phyloP scores from a whole-genome alignment of 1,140 invertebrate genomes.

The Caenorhabditis inopinata region DNA sequence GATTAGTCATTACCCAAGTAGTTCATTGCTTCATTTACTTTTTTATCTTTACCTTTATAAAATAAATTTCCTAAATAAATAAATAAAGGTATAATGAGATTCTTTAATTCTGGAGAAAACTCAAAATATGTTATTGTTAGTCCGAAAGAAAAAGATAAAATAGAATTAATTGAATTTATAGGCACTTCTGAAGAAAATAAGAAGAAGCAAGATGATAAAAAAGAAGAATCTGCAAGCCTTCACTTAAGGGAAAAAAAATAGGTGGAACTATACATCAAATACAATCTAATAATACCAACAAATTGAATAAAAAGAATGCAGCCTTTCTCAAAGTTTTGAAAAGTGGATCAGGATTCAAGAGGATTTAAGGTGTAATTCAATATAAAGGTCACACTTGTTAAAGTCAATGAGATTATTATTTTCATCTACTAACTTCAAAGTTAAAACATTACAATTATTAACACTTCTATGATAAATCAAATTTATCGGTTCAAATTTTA shows the following conservation, averaged over 20 bases:
- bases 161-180: background rate
- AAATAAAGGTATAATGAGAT: background rate
- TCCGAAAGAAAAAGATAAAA: conserved; percentile 47
- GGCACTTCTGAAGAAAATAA: conserved; percentile 4
- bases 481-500: conserved; percentile 45
- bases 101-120: conserved; percentile 47
- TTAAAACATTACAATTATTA: conserved; percentile 40
- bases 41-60: background rate
- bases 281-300: background rate
- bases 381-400: conserved; percentile 45
- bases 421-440: conserved; percentile 45
- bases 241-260: background rate
- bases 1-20: conserved; percentile 39
- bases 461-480: conserved; percentile 46
- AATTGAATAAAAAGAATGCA: conserved; percentile 48
- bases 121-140: conserved; percentile 46
- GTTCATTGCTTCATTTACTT: too few relatives aligned
- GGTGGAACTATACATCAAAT: background rate
- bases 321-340: conserved; percentile 49
- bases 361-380: conserved; percentile 45
- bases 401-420: conserved; percentile 31
- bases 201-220: background rate
- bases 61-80: conserved; percentile 16
- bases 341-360: conserved; percentile 43
- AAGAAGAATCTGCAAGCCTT: too few relatives aligned